phyloP scores from a whole-genome alignment of 1,140 invertebrate genomes.

The Lordiphosa stackelbergi region DNA sequence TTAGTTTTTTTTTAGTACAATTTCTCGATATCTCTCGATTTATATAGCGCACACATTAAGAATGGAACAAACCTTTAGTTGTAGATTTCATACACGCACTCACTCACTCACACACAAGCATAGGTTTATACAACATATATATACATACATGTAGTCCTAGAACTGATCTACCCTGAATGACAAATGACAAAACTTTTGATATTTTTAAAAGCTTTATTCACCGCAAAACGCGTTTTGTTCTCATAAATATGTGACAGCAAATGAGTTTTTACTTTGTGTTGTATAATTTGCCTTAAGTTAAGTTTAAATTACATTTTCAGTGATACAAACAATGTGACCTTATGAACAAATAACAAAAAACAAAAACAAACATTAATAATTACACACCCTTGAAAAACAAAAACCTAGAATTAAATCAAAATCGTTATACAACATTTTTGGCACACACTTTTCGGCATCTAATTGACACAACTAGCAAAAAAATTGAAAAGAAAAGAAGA shows the following conservation, averaged over 20 bases:
- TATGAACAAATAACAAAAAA: conserved; percentile 41
- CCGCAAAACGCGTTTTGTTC: conserved; percentile 13
- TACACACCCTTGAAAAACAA: conserved; percentile 22
- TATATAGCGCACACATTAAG: conserved; percentile 36
- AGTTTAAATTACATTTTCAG: conserved; percentile 59
- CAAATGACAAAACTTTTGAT: conserved; percentile 41
- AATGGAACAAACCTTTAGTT: conserved; percentile 26
- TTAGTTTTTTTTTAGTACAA: conserved; percentile 43
- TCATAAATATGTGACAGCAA: conserved; percentile 19
- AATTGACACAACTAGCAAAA: conserved; percentile 26
- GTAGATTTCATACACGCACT: conserved; percentile 43
- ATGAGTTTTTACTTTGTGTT: conserved; percentile 27
- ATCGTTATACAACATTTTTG: conserved; percentile 57
- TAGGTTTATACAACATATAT: conserved; percentile 37
- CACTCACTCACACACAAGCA: conserved; percentile 13
- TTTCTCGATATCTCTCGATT: conserved; percentile 24
- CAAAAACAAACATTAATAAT: conserved; percentile 22
- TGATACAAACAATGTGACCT: conserved; percentile 73
- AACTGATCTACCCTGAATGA: conserved; percentile 20
- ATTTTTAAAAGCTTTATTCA: conserved; percentile 63
- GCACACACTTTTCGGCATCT: conserved; percentile 60
- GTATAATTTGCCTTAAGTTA: conserved; percentile 41
- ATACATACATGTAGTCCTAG: conserved; percentile 13
- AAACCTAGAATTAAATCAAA: conserved; percentile 47
- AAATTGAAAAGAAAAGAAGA: not conserved